These are phyloP conservation scores for Ciconia nigra DNA, from an alignment of 2,797 vertebrate genomes.

Conservation along the genomic window DNA sequence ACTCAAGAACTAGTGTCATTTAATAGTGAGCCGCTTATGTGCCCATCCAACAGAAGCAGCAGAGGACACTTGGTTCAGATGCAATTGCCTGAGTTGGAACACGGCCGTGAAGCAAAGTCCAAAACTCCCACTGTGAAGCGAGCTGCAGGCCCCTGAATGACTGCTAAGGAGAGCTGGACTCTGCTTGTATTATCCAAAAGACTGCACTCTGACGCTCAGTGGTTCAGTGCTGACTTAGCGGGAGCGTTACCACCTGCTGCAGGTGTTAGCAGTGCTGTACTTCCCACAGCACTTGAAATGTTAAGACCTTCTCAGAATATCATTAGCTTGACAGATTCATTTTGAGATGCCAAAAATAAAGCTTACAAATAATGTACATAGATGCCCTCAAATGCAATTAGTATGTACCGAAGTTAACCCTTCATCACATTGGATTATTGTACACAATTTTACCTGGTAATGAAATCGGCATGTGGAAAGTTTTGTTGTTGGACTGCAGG, in stretches of 20 bases:
- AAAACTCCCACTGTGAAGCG: neutral
- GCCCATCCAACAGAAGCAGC: neutral
- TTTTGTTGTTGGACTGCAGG: neutral
- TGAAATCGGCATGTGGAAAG: accelerated
- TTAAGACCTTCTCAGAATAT: neutral
- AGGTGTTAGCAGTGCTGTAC: neutral
- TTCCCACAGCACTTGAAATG: neutral
- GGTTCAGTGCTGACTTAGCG: neutral
- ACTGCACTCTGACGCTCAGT: accelerated
- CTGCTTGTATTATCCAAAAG: neutral
- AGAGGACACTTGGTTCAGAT: neutral
- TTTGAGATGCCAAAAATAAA: neutral
- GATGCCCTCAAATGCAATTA: neutral
- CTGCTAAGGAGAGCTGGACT: neutral
- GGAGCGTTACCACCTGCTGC: neutral
- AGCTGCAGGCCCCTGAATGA: neutral
- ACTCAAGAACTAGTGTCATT: neutral
- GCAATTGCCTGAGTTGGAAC: neutral
- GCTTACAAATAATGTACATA: neutral
- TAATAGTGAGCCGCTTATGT: accelerated
- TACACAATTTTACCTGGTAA: neutral
- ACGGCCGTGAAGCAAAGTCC: neutral
- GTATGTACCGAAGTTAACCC: neutral
- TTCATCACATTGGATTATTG: neutral
- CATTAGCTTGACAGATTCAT: neutral